These are phyloP conservation scores for Mormyrus hasselquistii DNA, from an alignment of 2,797 vertebrate species.

Conservation along the genomic window DNA sequence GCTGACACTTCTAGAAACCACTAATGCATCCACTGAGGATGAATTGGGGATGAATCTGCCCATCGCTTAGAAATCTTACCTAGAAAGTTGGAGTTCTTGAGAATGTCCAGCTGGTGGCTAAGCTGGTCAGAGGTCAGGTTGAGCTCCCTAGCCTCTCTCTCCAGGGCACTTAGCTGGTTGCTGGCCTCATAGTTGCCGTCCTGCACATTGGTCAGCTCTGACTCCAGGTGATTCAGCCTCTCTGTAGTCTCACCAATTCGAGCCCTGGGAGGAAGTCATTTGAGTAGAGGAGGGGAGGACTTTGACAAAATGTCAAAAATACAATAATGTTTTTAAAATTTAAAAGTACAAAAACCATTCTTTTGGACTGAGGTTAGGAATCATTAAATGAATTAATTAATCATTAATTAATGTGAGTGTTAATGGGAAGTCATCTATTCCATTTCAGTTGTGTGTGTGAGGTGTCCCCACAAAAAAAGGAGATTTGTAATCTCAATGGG, in stretches of 20 bases:
- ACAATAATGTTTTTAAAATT: neutral
- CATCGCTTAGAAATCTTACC: slow-evolving; percentile 56
- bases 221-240: slow-evolving; percentile 76
- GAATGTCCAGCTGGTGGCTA: slow-evolving; percentile 70
- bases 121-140: slow-evolving; percentile 79
- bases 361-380: neutral
- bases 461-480: neutral
- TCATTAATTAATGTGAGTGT: neutral
- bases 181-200: slow-evolving; percentile 85
- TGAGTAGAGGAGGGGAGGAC: neutral
- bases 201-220: slow-evolving; percentile 76
- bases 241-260: slow-evolving; percentile 82
- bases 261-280: slow-evolving; percentile 51
- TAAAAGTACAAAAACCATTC: neutral
- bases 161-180: slow-evolving; percentile 72
- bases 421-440: neutral
- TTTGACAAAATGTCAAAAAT: neutral
- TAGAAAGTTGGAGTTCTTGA: slow-evolving; percentile 92
- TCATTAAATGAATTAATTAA: neutral
- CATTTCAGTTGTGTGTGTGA: neutral
- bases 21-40: neutral
- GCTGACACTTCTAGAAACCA: neutral
- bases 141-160: slow-evolving; percentile 74
- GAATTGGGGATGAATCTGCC: neutral
- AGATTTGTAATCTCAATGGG: too few relatives aligned